A percentile compares a stretch with the other conserved stretches of the same genome.
phyloP scores from a whole-genome alignment of 2,888 invertebrate genomes.

The Tachina grossa region DNA sequence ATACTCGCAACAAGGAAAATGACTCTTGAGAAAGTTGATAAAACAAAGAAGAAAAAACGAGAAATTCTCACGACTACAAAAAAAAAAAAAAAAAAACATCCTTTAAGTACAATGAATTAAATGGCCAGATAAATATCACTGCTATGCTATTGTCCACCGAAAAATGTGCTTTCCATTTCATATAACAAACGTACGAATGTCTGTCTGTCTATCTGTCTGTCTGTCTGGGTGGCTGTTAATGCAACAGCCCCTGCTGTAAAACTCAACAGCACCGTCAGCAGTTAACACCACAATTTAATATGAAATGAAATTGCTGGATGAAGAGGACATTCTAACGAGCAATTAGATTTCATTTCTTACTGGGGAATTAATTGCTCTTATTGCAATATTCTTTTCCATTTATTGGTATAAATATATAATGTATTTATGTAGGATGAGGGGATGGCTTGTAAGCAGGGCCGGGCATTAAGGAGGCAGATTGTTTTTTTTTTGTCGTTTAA shows the following conservation, averaged over 20 bases:
- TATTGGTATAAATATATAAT: slow-evolving; percentile 29
- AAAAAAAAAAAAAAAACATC: slow-evolving; percentile 58
- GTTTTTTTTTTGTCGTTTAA: slow-evolving; percentile 9
- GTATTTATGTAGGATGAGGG: background rate
- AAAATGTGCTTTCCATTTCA: slow-evolving; percentile 8
- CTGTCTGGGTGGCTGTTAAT: slow-evolving; percentile 15
- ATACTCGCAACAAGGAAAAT: slow-evolving; percentile 49
- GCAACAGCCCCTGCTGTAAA: slow-evolving; percentile 64
- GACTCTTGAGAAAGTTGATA: slow-evolving; percentile 51
- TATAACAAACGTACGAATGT: background rate
- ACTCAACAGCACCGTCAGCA: slow-evolving; percentile 80
- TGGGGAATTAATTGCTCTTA: slow-evolving; percentile 81
- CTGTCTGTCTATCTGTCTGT: background rate
- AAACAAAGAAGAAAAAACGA: slow-evolving; percentile 39
- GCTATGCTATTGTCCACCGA: slow-evolving; percentile 63
- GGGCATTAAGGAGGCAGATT: slow-evolving; percentile 5
- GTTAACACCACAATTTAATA: slow-evolving; percentile 78
- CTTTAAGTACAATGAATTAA: slow-evolving; percentile 76
- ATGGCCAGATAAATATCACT: slow-evolving; percentile 67
- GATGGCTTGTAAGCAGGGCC: background rate
- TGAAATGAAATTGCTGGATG: slow-evolving; percentile 71
- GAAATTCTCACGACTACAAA: slow-evolving; percentile 69
- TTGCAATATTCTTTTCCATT: slow-evolving; percentile 68
- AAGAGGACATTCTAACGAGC: slow-evolving; percentile 78
- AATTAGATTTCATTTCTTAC: slow-evolving; percentile 82